Evolutionary conservation across 2,113 vertebrate species (phyloP).

Genomic region (Scomber japonicus): DNA sequence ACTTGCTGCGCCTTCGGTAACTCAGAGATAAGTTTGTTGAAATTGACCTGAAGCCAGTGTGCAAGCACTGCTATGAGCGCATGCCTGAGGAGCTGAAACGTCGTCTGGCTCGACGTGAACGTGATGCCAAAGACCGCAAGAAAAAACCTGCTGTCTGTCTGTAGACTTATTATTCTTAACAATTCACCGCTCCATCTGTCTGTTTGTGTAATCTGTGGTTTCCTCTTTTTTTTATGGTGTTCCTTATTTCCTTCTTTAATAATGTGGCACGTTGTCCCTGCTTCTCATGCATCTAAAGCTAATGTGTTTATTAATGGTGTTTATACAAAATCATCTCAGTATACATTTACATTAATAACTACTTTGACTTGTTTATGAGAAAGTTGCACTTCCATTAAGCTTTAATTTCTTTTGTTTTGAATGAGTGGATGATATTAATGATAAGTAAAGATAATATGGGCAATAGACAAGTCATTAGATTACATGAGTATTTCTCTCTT

Average conservation of each 20-base stretch:
- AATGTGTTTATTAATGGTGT: background rate
- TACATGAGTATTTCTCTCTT: background rate
- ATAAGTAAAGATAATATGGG: background rate
- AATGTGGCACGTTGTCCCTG: slow-evolving; percentile 11
- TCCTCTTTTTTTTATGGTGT: slow-evolving; percentile 35
- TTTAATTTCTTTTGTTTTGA: background rate
- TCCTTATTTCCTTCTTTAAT: background rate
- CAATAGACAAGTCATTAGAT: background rate
- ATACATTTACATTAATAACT: background rate
- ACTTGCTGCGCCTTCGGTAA: slow-evolving; percentile 51
- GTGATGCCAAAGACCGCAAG: slow-evolving; percentile 92
- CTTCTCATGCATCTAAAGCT: slow-evolving; percentile 12
- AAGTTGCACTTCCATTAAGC: background rate
- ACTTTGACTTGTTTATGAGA: background rate
- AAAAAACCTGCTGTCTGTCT: slow-evolving; percentile 92
- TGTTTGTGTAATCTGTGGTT: slow-evolving; percentile 82
- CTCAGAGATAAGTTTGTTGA: slow-evolving; percentile 98
- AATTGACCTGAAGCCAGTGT: slow-evolving; percentile 97
- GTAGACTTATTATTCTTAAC: slow-evolving; percentile 83
- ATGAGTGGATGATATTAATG: background rate
- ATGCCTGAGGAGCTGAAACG: slow-evolving; percentile 98
- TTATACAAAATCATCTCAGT: background rate
- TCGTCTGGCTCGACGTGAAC: slow-evolving; percentile 93
- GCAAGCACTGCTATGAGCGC: slow-evolving; percentile 96
- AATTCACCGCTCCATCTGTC: slow-evolving; percentile 70